Evolutionary conservation across 2,888 invertebrate species (phyloP), one percentile per base, ranked within the genome.

Genomic region (Hypselothyrea guttata): DNA sequence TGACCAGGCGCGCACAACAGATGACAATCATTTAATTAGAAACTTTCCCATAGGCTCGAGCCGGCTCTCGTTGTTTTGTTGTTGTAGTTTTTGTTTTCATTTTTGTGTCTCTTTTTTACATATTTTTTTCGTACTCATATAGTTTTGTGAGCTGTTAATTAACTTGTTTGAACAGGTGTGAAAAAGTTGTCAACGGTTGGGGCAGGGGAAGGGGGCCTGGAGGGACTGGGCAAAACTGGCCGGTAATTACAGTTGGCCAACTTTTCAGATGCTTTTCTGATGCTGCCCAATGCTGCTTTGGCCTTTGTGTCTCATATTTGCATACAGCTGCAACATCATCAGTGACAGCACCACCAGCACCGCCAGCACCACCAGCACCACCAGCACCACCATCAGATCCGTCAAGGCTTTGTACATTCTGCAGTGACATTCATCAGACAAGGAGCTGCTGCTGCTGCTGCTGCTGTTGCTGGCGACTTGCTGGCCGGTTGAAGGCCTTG

Each of bases 11-110:
- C 59, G 71, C 75, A 70, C 74, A 73, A 70, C 82, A 87, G 87
- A 87, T 88, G 89, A 87, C 88, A 88, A 88, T 88, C 87, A 88
- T 88, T 88, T 88, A 88, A 88, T 88, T 88, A 88, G 87, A 88
- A 88, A 88, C 86, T 88, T 88, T 88, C 87, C 88, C 89, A 87
- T 87, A 87, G 88, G 88, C 88, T 86, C 83, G 70, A 54, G 63
- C 64, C 68, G 57, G 63, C 60, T 45, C 58, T 35, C 59, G 30
- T 49, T 48, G 47, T 51, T 48, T 45, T 78, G 81, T 53, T 77
- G 75, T 78, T 65, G 62, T 47, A 53, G 47, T 64, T 76, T 60
- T 58, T 66, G 53, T 63, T 65, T 40, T 41, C 48, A 31, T 55
- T 70, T 47, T 34, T 55, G 15, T 56, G 15, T 37, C 45, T 48